Evolutionary conservation across 2,113 vertebrate species (phyloP).

Genomic region (Istiophorus platypterus): DNA sequence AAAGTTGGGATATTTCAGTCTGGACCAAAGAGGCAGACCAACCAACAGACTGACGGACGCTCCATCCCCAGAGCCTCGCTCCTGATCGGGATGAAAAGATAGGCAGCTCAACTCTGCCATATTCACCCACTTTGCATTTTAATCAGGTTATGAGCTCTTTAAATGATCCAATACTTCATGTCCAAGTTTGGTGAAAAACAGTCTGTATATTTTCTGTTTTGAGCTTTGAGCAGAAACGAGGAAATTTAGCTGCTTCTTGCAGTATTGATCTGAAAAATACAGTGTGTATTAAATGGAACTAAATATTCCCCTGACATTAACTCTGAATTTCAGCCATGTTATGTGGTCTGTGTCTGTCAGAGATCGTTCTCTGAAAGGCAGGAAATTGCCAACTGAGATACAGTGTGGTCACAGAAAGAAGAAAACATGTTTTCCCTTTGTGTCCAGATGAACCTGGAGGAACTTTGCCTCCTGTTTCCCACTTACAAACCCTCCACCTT

Average conservation of each 20-base stretch:
- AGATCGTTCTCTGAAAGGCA: background rate
- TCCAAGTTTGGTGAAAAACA: no score
- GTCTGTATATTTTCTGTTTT: no score
- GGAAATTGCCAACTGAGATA: background rate
- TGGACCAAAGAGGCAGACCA: no score
- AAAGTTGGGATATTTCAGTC: no score
- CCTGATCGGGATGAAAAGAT: no score
- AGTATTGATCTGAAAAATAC: background rate
- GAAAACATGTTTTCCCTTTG: background rate
- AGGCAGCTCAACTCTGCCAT: background rate
- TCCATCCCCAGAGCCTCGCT: no score
- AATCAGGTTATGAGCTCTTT: background rate
- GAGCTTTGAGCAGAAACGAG: background rate
- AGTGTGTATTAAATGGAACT: no score
- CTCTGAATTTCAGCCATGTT: background rate
- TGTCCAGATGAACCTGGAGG: conserved; percentile 37
- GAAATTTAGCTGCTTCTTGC: background rate
- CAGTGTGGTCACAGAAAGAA: background rate
- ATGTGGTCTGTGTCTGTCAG: background rate
- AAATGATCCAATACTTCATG: no score
- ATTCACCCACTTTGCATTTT: background rate
- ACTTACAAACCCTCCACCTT: conserved; percentile 55
- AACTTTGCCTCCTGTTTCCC: conserved; percentile 40
- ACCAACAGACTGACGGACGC: no score
- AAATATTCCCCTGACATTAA: background rate